Percentiles rank a stretch among this genome's conserved stretches.
Evolutionary conservation across 1,140 invertebrate species (phyloP).

Genomic region (Dendroctonus valens): DNA sequence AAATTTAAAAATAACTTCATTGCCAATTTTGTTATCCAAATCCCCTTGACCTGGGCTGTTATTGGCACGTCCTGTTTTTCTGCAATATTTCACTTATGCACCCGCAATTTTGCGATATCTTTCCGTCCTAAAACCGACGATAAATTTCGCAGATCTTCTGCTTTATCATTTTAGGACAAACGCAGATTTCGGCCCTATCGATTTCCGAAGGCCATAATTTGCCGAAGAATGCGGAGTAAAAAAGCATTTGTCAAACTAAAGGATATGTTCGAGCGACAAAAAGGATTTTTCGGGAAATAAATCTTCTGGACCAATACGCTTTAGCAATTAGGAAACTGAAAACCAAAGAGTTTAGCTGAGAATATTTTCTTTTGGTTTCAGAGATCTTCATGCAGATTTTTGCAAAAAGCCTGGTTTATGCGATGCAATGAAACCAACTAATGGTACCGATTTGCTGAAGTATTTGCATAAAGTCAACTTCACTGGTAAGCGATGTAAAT

Average conservation of each 20-base stretch:
- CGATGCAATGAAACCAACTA: conserved; percentile 82
- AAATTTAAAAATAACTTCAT: too few species aligned
- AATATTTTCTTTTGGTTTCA: conserved; percentile 46
- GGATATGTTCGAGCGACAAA: too few species aligned
- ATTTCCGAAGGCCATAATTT: conserved; percentile 2
- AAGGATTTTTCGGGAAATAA: too few species aligned
- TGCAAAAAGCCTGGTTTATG: conserved; percentile 77
- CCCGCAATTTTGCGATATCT: background rate
- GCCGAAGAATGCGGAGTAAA: background rate
- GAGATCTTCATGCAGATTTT: conserved; percentile 80
- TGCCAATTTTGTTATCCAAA: too few species aligned
- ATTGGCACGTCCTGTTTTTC: too few species aligned
- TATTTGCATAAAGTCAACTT: conserved; percentile 84
- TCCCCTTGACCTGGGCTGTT: too few species aligned
- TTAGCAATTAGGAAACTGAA: too few species aligned
- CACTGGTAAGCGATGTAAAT: conserved; percentile 60
- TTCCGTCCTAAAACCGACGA: background rate
- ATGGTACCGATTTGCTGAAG: conserved; percentile 77
- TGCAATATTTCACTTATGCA: background rate
- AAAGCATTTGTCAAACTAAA: conserved; percentile 4
- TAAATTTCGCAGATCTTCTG: conserved; percentile 10
- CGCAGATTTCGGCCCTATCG: conserved; percentile 1
- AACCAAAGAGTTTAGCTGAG: conserved; percentile 1
- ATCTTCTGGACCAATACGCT: too few species aligned
- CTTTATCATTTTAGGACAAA: conserved; percentile 5